A percentile compares a stretch with the other conserved stretches of the same genome.
These are phyloP conservation scores for Eulimnadia texana DNA, from an alignment of 1,140 invertebrate species.

Conservation along the genomic window DNA sequence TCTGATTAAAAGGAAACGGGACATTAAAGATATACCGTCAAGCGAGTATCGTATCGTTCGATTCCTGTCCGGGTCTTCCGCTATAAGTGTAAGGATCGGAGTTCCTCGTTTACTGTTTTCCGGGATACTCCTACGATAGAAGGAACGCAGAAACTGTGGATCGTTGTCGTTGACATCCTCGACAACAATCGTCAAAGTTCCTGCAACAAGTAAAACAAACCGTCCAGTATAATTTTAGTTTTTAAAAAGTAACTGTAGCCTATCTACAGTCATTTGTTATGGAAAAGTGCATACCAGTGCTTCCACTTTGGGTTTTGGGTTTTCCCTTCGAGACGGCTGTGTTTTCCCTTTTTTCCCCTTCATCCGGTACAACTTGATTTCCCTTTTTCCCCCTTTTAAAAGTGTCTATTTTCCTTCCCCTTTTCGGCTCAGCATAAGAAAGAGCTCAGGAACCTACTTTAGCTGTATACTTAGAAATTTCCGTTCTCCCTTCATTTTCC, in stretches of 20 bases:
- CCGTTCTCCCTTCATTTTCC: too few species aligned
- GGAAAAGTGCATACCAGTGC: not conserved
- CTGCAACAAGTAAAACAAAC: conserved; percentile 30
- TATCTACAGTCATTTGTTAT: not conserved
- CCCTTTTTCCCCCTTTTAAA: too few species aligned
- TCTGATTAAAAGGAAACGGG: not conserved
- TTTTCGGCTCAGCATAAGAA: too few species aligned
- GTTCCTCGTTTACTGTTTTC: conserved; percentile 79
- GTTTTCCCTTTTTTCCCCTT: not conserved
- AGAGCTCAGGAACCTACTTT: too few species aligned
- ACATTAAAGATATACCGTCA: conserved; percentile 39
- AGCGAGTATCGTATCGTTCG: conserved; percentile 64
- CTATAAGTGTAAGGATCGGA: conserved; percentile 60
- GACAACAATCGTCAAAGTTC: conserved; percentile 55
- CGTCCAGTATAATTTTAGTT: conserved; percentile 13
- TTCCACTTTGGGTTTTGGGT: too few species aligned
- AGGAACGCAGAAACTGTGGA: conserved; percentile 62
- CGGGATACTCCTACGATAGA: conserved; percentile 54
- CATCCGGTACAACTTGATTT: not conserved
- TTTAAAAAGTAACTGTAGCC: not conserved
- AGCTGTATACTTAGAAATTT: too few species aligned
- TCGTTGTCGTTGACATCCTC: conserved; percentile 73
- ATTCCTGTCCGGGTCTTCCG: conserved; percentile 78
- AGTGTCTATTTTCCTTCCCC: too few species aligned
- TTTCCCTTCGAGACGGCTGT: too few species aligned